Base-by-base conservation (phyloP, 2,888 invertebrate genomes). In the Heteromyza rotundicornis region DNA sequence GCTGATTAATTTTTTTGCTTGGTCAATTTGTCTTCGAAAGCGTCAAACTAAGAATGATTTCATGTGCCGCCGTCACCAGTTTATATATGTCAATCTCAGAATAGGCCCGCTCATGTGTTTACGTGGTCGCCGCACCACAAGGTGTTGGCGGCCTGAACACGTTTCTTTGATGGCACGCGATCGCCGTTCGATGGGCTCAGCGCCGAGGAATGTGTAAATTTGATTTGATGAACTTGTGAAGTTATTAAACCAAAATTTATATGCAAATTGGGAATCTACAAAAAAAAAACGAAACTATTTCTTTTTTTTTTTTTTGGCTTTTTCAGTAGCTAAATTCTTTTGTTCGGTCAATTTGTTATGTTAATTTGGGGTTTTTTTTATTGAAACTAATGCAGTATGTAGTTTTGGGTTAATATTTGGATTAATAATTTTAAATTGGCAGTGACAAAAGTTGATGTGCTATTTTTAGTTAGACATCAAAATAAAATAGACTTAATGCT, bases 301-400 rank as follows among this genome's bases (percentile, higher is more conserved):
- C n/a, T n/a, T n/a, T n/a, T n/a, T n/a, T n/a, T n/a, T n/a, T n/a
- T n/a, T 19, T 35, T 76, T 78, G 70, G 70, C 10, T 61, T 69
- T 64, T 66, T 77, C 75, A 69, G 75, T 77, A 75, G 75, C 77
- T 65, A 68, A 65, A 65, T 77, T 74, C 70, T 70, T 69, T 75
- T 78, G 73, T 75, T 74, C 64, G 64, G 67, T 64, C 69, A 70
- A 78, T 78, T 78, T 77, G 78, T 78, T 75, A 75, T 75, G 77
- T 73, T 65, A 77, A 78, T 75, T 57, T 40, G n/a, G 10, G 40
- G 14, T 8, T 40, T n/a, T 40, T 12, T 40, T 40, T 40, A 40
- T 40, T 5, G 32, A 32, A 8, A 8, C 32, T n/a, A n/a, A n/a
- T n/a, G n/a, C n/a, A n/a, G n/a, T n/a, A n/a, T n/a, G n/a, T 32